phyloP scores from a whole-genome alignment of 2,113 vertebrate genomes.

The Cephalopholis sonnerati region DNA sequence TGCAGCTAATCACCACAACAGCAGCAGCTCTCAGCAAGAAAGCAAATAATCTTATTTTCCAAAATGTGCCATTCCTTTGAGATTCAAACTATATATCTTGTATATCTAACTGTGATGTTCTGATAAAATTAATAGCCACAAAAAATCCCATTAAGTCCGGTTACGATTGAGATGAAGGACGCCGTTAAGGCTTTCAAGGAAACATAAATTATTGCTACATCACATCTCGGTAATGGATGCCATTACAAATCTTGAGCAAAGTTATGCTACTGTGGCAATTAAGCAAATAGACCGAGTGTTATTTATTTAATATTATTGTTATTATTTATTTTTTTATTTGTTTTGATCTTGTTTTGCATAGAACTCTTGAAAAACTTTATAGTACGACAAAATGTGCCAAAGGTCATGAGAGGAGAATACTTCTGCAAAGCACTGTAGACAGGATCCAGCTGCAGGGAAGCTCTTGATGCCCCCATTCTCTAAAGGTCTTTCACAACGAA shows the following conservation, averaged over 20 bases:
- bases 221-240: not conserved
- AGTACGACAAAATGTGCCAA: conserved; percentile 61
- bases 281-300: not conserved
- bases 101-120: not conserved
- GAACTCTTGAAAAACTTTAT: conserved; percentile 25
- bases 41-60: no score
- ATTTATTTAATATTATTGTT: not conserved
- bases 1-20: no score
- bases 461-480: conserved; percentile 73
- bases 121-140: not conserved
- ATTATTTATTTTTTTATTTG: not conserved
- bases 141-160: not conserved
- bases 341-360: conserved; percentile 16
- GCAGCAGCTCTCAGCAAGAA: no score
- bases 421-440: conserved; percentile 66
- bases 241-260: not conserved
- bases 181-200: not conserved
- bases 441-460: conserved; percentile 86
- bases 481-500: conserved; percentile 60
- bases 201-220: not conserved
- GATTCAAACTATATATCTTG: not conserved
- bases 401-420: conserved; percentile 58
- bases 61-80: no score
- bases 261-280: not conserved
- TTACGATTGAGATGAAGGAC: not conserved